phyloP scores from a whole-genome alignment of 2,888 invertebrate species.

The Xanthia icteritia region DNA sequence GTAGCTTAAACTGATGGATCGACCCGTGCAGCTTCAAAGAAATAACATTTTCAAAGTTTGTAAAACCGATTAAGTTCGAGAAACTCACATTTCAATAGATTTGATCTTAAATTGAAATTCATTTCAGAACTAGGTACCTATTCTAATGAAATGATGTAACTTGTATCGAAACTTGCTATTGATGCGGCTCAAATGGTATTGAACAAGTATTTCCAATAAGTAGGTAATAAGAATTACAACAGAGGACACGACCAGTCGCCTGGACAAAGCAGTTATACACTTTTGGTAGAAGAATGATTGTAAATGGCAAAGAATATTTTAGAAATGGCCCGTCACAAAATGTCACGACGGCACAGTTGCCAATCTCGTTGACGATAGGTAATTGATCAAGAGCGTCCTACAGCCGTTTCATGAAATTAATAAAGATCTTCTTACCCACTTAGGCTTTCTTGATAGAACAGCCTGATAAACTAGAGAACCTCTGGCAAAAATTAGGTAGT shows the following conservation, averaged over 20 bases:
- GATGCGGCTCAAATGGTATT: conserved; percentile 15
- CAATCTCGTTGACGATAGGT: background rate
- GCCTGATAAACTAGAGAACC: background rate
- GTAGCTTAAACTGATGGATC: too few species aligned
- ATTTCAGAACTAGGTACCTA: conserved; percentile 45
- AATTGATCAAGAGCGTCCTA: background rate
- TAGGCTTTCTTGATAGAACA: background rate
- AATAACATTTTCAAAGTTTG: conserved; percentile 13
- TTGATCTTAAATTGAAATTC: conserved; percentile 20
- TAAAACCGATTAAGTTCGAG: conserved; percentile 8
- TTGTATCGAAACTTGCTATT: conserved; percentile 33
- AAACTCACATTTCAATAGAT: conserved; percentile 28
- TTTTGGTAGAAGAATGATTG: background rate
- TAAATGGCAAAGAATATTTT: background rate
- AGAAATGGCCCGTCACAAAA: background rate
- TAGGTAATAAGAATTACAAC: background rate
- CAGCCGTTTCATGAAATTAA: background rate
- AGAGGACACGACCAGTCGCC: too few species aligned
- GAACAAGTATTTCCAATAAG: conserved; percentile 30
- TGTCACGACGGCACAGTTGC: background rate
- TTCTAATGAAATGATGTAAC: conserved; percentile 35
- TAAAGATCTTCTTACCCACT: background rate
- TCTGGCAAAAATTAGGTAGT: background rate
- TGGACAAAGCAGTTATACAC: background rate
- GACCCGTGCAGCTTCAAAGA: conserved; percentile 1